Evolutionary conservation across 2,888 invertebrate species (phyloP), one percentile per base, ranked within the genome.

Genomic region (Sylvicola cinctus): DNA sequence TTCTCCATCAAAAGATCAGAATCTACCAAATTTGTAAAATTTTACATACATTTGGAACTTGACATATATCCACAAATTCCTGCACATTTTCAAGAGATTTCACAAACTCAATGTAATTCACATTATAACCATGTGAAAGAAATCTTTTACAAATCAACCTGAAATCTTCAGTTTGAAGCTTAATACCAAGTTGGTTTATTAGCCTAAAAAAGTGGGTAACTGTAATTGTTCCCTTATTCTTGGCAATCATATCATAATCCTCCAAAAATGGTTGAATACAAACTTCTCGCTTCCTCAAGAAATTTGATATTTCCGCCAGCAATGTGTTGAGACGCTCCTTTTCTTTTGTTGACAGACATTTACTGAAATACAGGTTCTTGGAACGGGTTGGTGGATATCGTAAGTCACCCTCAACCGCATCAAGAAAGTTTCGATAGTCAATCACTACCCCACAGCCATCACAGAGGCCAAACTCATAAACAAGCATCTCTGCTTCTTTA

Each of bases 31-130:
- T 32, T 10, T 15, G 11, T 17, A 16, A 16, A 32, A 16, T 16
- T 27, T 45, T 32, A 2, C 43, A 67, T 2, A 60, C 45, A 47
- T 66, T 62, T 36, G 65, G 39, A 41, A 66, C 55, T 28, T 63
- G 60, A 42, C 65, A 54, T 12, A 55, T 45, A 39, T 67, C 62
- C 39, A 72, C 50, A 42, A 73, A 74, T 31, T 66, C 60, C 41
- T 69, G 68, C 15, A 73, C 68, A 11, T 71, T 67, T 36, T 78
- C 71, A 7, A 81, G 59, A 2, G 72, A 68, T 35, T 66, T 63
- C 4, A 80, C 54, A 49, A 83, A 79, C 5, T 76, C 76, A 7
- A 79, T 66, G 47, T 81, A 83, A 55, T 81, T 81, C 2, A 83
- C 57, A 16, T 77, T 73, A 53, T 77, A 80, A 3, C 71, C 68